Evolutionary conservation across 2,888 invertebrate genomes (phyloP), one percentile per base, ranked within the genome.

Genomic region (Mesorhabditis belari): DNA sequence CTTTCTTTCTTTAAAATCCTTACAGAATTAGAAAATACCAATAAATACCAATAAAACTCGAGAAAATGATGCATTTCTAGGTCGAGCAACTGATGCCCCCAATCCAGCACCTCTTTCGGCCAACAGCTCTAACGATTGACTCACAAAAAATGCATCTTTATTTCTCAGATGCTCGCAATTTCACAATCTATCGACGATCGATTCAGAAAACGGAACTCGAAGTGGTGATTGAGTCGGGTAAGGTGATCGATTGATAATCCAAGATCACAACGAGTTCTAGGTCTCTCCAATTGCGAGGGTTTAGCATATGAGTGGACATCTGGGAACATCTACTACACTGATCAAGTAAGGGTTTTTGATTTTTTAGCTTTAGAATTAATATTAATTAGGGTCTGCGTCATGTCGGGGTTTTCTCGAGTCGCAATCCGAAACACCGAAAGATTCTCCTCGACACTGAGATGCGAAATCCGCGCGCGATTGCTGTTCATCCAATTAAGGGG

Each of bases 231-330:
- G 87, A 19, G 84, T 84, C 2, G 84, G 85, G 62, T 58, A 21
- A 9, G 51, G 9, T 6, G n/a, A n/a, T n/a, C n/a, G n/a, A n/a
- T n/a, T n/a, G n/a, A n/a, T n/a, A n/a, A n/a, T n/a, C n/a, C n/a
- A n/a, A n/a, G n/a, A n/a, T n/a, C n/a, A n/a, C n/a, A n/a, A n/a
- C n/a, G n/a, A 86, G 71, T 64, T 3, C 21, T 9, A 56, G 26
- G 17, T 25, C 54, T 28, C 61, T 57, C 49, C 35, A 86, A 86
- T 80, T 87, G 87, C 75, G 88, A 89, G 76, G 89, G 89, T 4
- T 81, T 92, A 67, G 90, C 90, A 44, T 86, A 90, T 61, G 92
- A 92, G 83, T 90, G 90, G 89, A 86, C 90, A 79, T 88, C 88
- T 62, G 82, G 85, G 62, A 90, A 50, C 21, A 9, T 50, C 17